Base-by-base conservation (phyloP, 2,888 invertebrate species). In the Leptinotarsa rubiginosa region DNA sequence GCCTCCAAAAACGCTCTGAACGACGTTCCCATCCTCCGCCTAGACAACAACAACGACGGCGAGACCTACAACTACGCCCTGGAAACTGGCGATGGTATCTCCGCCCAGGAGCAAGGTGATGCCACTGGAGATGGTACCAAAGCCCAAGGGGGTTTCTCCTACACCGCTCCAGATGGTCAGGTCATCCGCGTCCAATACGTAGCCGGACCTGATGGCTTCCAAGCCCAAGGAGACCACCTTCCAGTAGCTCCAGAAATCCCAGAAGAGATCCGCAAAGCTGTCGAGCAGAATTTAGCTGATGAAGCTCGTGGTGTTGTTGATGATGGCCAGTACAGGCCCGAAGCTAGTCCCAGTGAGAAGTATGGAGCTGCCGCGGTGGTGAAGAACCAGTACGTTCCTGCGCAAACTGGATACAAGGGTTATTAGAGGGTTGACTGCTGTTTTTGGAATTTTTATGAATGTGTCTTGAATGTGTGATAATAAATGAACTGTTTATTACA, bases 231-330 rank as follows among this genome's bases (percentile, higher is more conserved):
- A 0, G 89, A 87, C 1, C 91, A 91, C 76, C 83, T 91, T 31
- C 91, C 91, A 16, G 91, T 91, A 0, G 89, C 91, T 1, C 91
- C 91, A 1, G 91, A 91, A 31, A 90, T 91, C 77, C 91, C 91
- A 1, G 90, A 89, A 72, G 90, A 89, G 20, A 91, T 91, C 80
- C 87, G 89, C 59, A 88, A 89, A 70, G 78, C 82, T 12, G 59
- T 84, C 15, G 81, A 83, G 75, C 81, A 81, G 20, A 83, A 83
- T 69, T 73, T 80, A 18, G 82, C 82, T 12, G 81, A 83, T 18
- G 83, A 83, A 69, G 83, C 82, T 25, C 76, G 77, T 54, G 82
- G 80, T 56, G 70, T 80, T 15, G 75, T 78, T n/a, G 82, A 82
- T 64, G 81, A 81, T 70, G 82, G 83, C 16, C 71, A 71, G 47